These are phyloP conservation scores for Caenorhabditis parvicauda DNA, from an alignment of 2,888 invertebrate genomes.

Conservation along the genomic window DNA sequence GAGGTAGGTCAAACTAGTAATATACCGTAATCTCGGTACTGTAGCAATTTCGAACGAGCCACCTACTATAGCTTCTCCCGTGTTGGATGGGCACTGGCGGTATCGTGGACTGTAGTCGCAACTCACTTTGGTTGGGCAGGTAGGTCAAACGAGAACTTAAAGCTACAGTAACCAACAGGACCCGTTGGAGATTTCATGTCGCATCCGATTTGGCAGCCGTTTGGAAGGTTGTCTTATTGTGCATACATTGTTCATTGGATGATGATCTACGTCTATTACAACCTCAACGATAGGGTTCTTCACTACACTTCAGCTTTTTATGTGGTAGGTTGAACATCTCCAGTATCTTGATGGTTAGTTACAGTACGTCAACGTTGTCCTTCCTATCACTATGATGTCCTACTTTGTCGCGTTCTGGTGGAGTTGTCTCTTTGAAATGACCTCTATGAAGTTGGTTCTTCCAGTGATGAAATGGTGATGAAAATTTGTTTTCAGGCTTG, in stretches of 20 bases:
- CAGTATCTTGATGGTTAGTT: constrained; percentile 8
- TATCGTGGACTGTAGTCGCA: constrained; percentile 65
- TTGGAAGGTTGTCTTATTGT: constrained; percentile 86
- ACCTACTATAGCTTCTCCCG: constrained; percentile 43
- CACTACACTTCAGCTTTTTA: constrained; percentile 18
- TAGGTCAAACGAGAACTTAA: too few relatives aligned
- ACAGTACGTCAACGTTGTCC: constrained; percentile 18
- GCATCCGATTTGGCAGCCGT: constrained; percentile 78
- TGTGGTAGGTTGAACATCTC: constrained; percentile 9
- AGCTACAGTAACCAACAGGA: constrained; percentile 69
- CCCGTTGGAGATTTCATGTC: constrained; percentile 69
- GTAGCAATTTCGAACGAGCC: constrained; percentile 19
- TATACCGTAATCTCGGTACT: too few relatives aligned
- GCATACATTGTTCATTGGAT: constrained; percentile 73
- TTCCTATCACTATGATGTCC: constrained; percentile 19
- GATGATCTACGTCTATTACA: constrained; percentile 16
- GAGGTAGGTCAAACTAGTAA: too few relatives aligned
- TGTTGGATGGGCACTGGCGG: constrained; percentile 63
- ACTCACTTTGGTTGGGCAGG: constrained; percentile 65
- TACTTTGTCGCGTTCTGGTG: constrained; percentile 29
- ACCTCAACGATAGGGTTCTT: constrained; percentile 9
- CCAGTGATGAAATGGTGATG: too few relatives aligned
- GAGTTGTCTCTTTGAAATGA: constrained; percentile 33
- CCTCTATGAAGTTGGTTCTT: constrained; percentile 22
- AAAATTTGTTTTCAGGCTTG: too few relatives aligned